A percentile compares a stretch with the other conserved stretches of the same genome.
Conservation (phyloP, 2,888 invertebrate species). For the Andrena haemorrhoa region DNA sequence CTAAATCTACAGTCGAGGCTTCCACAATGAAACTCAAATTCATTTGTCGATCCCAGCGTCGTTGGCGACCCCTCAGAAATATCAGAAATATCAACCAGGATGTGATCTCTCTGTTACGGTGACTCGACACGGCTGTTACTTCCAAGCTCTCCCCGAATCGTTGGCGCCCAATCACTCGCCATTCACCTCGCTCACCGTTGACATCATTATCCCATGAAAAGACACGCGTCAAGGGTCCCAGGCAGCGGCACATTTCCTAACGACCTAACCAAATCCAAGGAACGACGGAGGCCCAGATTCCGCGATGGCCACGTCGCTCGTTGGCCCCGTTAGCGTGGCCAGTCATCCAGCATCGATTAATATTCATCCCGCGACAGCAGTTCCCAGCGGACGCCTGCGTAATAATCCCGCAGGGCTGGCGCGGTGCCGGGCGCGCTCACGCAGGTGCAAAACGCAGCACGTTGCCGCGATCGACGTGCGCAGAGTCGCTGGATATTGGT, state of each 20-base stretch:
- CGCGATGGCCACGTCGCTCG: too few relatives aligned
- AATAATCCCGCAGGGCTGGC: conserved; percentile 39
- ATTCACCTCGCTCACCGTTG: conserved; percentile 2
- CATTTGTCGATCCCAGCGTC: too few relatives aligned
- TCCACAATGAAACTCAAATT: too few relatives aligned
- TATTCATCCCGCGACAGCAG: conserved; percentile 20
- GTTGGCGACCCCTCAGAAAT: too few relatives aligned
- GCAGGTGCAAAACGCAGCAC: conserved; percentile 68
- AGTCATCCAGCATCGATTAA: conserved; percentile 39
- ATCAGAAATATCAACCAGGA: too few relatives aligned
- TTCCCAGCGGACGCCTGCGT: conserved; percentile 61
- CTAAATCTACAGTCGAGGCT: too few relatives aligned
- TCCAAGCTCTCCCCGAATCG: background rate
- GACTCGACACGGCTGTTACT: too few relatives aligned
- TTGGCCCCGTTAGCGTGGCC: background rate
- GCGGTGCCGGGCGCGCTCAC: conserved; percentile 56
- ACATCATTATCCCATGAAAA: conserved; percentile 3
- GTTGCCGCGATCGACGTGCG: conserved; percentile 75
- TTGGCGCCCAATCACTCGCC: conserved; percentile 1
- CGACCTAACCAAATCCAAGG: conserved; percentile 1
- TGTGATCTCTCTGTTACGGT: too few relatives aligned
- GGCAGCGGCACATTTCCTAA: background rate
- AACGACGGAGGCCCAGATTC: background rate
- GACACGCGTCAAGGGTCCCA: background rate
- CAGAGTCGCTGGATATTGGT: conserved; percentile 80